Evolutionary conservation across 2,888 invertebrate genomes (phyloP), one percentile per base, ranked within the genome.

Genomic region (Mystacides longicornis): DNA sequence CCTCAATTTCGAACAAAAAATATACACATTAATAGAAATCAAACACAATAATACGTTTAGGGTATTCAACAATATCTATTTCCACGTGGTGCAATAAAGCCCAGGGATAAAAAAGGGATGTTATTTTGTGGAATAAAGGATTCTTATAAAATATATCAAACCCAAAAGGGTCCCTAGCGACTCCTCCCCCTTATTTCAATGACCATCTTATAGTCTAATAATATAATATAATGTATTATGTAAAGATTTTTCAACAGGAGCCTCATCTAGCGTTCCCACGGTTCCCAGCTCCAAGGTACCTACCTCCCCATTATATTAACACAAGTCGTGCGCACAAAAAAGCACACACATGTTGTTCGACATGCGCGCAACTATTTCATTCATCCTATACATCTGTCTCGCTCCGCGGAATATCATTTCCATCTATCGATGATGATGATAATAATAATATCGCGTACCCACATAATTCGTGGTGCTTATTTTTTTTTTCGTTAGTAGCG

Each of bases 291-390:
- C 42, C 54, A 54, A 60, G 58, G 56, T 60, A 58, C 58, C n/a
- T n/a, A n/a, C n/a, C n/a, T n/a, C 56, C 58, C 58, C 60, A 60
- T 60, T 60, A 57, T 51, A n/a, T n/a, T n/a, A 60, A 54, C 60
- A 60, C 54, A 56, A 56, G n/a, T n/a, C 54, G 54, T 46, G 58
- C 21, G 52, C 56, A 60, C 52, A 55, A 58, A 59, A 27, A 58
- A 52, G 58, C 54, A 49, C 60, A n/a, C n/a, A 60, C 60, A 55
- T 55, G 56, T 51, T 51, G 54, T 49, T 47, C 47, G 52, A 52
- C 57, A 51, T 42, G 49, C 54, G 49, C 49, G 42, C 49, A 19
- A 23, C 37, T 18, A 33, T 1, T 42, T 14, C 42, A 18, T 48
- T 21, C 46, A 52, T n/a, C n/a, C 52, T n/a, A 19, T 5, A 20